These are phyloP conservation scores for Lissonota sp. DNA, from an alignment of 2,888 invertebrate species.

Conservation along the genomic window DNA sequence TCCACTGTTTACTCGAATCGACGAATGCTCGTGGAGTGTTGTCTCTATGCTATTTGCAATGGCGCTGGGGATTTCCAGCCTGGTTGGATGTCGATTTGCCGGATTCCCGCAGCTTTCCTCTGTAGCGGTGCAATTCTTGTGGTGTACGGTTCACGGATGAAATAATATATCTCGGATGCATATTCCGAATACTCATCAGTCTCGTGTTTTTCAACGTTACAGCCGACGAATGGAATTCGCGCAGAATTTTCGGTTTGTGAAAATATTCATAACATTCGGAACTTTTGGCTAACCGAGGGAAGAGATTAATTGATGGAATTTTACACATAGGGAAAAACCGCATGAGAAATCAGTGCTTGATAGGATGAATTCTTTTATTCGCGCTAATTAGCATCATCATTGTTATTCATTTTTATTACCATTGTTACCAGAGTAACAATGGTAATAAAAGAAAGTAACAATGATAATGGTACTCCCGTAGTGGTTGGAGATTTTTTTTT, in stretches of 20 bases:
- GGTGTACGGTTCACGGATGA: slow-evolving; percentile 31
- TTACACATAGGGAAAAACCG: slow-evolving; percentile 43
- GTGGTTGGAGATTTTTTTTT: too few relatives aligned
- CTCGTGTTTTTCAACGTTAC: slow-evolving; percentile 49
- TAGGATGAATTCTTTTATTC: slow-evolving; percentile 67
- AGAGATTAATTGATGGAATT: slow-evolving; percentile 17
- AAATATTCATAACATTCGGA: slow-evolving; percentile 15
- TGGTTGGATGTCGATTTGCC: slow-evolving; percentile 28
- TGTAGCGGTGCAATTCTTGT: slow-evolving; percentile 39
- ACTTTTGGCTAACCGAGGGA: slow-evolving; percentile 1
- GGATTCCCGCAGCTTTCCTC: slow-evolving; percentile 35
- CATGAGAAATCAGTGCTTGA: slow-evolving; percentile 66
- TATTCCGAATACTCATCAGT: slow-evolving; percentile 34
- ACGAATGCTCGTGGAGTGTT: slow-evolving; percentile 42
- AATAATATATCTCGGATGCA: slow-evolving; percentile 54
- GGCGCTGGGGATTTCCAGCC: slow-evolving; percentile 18
- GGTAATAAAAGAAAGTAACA: too few relatives aligned
- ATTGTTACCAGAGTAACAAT: neutral
- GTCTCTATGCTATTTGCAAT: slow-evolving; percentile 31
- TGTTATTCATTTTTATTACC: slow-evolving; percentile 15
- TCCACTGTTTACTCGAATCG: slow-evolving; percentile 26
- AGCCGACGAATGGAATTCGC: slow-evolving; percentile 48
- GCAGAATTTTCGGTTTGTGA: slow-evolving; percentile 36
- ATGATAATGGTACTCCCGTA: too few relatives aligned
- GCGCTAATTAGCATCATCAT: slow-evolving; percentile 67